phyloP scores from a whole-genome alignment of 2,797 vertebrate genomes.

The Urocyon cinereoargenteus region DNA sequence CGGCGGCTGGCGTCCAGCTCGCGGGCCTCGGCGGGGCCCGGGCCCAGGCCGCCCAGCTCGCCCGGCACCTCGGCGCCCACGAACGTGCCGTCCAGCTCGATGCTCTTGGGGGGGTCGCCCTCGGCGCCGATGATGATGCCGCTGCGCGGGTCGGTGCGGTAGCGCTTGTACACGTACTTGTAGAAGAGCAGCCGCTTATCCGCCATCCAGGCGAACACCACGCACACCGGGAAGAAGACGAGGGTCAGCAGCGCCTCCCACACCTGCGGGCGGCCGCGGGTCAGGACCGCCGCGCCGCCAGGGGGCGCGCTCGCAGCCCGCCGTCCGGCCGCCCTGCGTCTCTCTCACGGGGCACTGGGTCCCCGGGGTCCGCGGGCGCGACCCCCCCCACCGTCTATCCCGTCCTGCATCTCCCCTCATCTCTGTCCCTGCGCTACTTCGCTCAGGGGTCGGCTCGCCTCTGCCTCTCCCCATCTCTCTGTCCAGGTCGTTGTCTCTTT shows the following conservation, averaged over 20 bases:
- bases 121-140: conserved; percentile 97
- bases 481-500: not conserved
- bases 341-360: not conserved
- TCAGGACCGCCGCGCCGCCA: not conserved
- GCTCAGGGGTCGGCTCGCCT: not conserved
- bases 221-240: conserved; percentile 96
- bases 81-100: conserved; percentile 94
- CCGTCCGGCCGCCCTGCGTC: not conserved
- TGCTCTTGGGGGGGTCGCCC: conserved; percentile 92
- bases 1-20: conserved; percentile 93
- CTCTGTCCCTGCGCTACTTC: not conserved
- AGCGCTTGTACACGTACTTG: conserved; percentile 96
- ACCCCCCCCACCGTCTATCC: fast-evolving
- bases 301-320: not conserved
- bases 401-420: fast-evolving
- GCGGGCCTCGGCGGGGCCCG: conserved; percentile 87
- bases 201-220: conserved; percentile 96
- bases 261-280: conserved; percentile 85
- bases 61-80: conserved; percentile 79
- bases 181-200: conserved; percentile 97
- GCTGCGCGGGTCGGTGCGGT: conserved; percentile 95
- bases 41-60: conserved; percentile 71
- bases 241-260: conserved; percentile 96
- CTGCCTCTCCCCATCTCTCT: not conserved
- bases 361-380: fast-evolving